A percentile compares a stretch with the other conserved stretches of the same genome.
These are phyloP conservation scores for Gracilinanus agilis DNA, from an alignment of 2,113 vertebrate genomes.

Conservation along the genomic window DNA sequence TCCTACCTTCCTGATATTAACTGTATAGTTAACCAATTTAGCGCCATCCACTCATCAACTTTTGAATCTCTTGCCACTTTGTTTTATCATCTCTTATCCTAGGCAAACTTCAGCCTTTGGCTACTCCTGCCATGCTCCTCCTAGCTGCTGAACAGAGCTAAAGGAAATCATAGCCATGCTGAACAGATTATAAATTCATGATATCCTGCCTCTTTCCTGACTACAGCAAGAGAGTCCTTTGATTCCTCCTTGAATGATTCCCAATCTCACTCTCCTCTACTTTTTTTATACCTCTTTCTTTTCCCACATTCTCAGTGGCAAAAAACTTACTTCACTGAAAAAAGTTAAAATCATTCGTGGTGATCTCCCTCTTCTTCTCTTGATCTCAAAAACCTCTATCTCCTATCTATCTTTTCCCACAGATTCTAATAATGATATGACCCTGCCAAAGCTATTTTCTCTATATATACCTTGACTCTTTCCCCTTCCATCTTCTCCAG, in stretches of 20 bases:
- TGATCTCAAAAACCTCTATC: background rate
- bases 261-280: background rate
- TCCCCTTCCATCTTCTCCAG: background rate
- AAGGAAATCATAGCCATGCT: background rate
- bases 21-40: background rate
- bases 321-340: background rate
- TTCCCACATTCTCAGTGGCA: no score
- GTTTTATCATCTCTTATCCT: background rate
- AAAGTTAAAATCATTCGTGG: background rate
- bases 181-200: background rate
- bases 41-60: background rate
- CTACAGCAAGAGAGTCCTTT: background rate
- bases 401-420: background rate
- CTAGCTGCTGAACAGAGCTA: background rate
- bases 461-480: background rate
- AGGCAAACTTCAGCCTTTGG: background rate
- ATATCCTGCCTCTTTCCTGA: background rate
- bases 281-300: background rate
- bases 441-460: background rate
- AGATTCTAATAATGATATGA: background rate
- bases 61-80: background rate
- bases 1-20: background rate
- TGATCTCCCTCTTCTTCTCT: no score
- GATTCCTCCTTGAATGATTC: background rate
- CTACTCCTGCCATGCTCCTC: background rate